Conservation (phyloP, 1,140 invertebrate genomes). For the Drosophila nigrodunni region DNA sequence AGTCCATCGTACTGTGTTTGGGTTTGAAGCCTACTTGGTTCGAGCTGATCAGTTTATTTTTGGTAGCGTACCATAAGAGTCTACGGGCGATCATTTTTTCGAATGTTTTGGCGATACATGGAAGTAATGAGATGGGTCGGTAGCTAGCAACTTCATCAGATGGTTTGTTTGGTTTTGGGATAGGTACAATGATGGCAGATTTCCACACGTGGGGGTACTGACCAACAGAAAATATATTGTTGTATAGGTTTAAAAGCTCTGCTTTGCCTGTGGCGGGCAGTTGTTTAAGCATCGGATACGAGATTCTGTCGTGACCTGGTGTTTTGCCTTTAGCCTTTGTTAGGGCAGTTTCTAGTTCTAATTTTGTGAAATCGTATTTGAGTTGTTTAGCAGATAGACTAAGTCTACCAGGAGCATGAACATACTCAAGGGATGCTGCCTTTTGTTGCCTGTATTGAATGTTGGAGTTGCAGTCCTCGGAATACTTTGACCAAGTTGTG, state of each 20-base stretch:
- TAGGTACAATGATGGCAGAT: no score
- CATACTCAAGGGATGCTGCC: constrained; percentile 5
- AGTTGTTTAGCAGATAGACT: constrained; percentile 8
- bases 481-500: constrained; percentile 23
- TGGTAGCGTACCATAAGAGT: constrained; percentile 31
- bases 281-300: constrained; percentile 32
- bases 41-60: constrained; percentile 23
- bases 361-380: neutral
- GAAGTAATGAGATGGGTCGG: constrained; percentile 35
- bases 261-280: constrained; percentile 7
- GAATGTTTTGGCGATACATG: constrained; percentile 29
- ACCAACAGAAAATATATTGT: neutral
- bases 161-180: no score
- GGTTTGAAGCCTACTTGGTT: constrained; percentile 40
- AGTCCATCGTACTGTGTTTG: constrained; percentile 37
- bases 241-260: constrained; percentile 3
- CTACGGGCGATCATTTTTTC: constrained; percentile 39
- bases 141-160: constrained; percentile 2
- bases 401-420: neutral
- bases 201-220: no score
- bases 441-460: constrained; percentile 7
- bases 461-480: constrained; percentile 21
- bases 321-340: constrained; percentile 19
- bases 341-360: constrained; percentile 18
- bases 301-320: constrained; percentile 21